Evolutionary conservation across 2,888 invertebrate genomes (phyloP), one percentile per base, ranked within the genome.

Genomic region (Tenthredo notha): DNA sequence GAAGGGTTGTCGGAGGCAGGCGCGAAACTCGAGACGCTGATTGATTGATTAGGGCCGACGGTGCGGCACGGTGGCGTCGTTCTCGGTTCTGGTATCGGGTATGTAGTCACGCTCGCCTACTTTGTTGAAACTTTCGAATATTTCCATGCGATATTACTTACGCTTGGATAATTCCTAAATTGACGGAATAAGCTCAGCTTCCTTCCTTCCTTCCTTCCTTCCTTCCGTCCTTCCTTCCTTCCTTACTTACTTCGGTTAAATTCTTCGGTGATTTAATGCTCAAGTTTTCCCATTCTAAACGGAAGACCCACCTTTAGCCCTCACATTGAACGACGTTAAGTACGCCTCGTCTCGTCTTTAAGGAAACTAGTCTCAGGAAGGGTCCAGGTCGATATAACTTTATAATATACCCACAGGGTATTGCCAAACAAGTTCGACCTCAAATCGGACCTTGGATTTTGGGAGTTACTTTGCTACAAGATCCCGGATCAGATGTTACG

Each of bases 91-190:
- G 37, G 61, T 58, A 61, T 33, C n/a, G 54, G 54, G 61, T 80
- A 80, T 33, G 37, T 21, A 58, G n/a, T 37, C 58, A 77, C 25
- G 77, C 29, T 33, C 29, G 50, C 18, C 47, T 77, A 80, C 58
- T 58, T 80, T 80, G 80, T 80, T 80, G 7, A 61, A 80, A 80
- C 61, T 80, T 80, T 37, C 40, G 80, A 80, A 80, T 80, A 61
- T 80, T 58, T 80, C 80, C 29, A 7, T 25, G 29, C 12, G 83
- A 33, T 58, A 83, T 83, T 83, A 83, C 25, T 65, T 50, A 67
- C 83, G 83, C 80, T 82, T 40, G 70, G 67, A 85, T 83, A 67
- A 78, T 10, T 67, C 37, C n/a, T 29, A 78, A 84, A 84, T 84
- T 84, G 85, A 78, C 47, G 85, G 82, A 61, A 85, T 70, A 67